Evolutionary conservation across 2,797 vertebrate genomes (phyloP), one percentile per base, ranked within the genome.

Genomic region (Rallus crepitans): DNA sequence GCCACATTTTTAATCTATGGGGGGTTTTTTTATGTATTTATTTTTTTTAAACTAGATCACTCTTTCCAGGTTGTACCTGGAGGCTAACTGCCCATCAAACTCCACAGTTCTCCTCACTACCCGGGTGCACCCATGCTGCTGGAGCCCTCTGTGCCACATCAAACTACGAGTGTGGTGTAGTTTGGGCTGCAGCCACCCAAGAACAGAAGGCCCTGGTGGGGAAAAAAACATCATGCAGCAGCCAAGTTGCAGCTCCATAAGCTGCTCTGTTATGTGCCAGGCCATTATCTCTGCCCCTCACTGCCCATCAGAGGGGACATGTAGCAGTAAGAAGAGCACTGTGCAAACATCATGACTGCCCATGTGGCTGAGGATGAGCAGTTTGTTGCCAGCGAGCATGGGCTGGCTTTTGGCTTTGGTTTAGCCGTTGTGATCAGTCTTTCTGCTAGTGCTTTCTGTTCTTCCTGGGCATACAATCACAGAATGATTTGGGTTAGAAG

Each of bases 71-170:
- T 33, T 75, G 57, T 27, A 57, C 50, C 20, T 37, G 59, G 39
- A 23, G 33, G 24, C 17, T 50, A 23, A 24, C 33, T 75, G 39
- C 10, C 40, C 4, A 6, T 60, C 5, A 15, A 37, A 55, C 14
- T 33, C 65, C 45, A 35, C n/a, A 53, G 19, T 55, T 89, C 19
- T 16, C 25, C 33, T 47, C 18, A 28, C 30, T 25, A 10, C 20
- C 11, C 9, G 33, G 50, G 18, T 69, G 50, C 31, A 31, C n/a
- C 5, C 4, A 5, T 47, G 56, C 30, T 55, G 45, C 50, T 20
- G 6, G 30, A 48, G 14, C 11, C 15, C 7, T 17, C 13, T 0
- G 0, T 19, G 31, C 63, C 18, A 23, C 3, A 1, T 63, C 42
- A 1, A 3, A n/a, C 27, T 4, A 2, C 39, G 35, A 65, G 17